Evolutionary conservation across 2,797 vertebrate species (phyloP).

Genomic region (Hemitrygon akajei): DNA sequence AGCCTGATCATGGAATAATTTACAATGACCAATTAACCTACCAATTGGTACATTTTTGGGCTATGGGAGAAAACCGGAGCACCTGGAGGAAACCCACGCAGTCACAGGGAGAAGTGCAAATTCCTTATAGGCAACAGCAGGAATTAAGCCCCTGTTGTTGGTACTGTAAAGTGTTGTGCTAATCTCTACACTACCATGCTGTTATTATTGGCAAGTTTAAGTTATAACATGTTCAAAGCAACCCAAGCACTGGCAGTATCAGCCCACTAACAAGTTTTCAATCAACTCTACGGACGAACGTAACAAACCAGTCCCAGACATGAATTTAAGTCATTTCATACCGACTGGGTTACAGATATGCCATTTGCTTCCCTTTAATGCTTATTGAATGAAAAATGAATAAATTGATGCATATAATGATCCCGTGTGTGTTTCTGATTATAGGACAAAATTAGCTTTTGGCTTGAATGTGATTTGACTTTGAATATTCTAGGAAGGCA

Average conservation of each 20-base stretch:
- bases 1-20: too few relatives aligned
- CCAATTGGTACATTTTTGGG: too few relatives aligned
- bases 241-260: not conserved
- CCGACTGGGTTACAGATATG: not conserved
- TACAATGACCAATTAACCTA: too few relatives aligned
- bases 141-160: too few relatives aligned
- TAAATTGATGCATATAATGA: not conserved
- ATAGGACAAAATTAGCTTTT: not conserved
- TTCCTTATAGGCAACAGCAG: too few relatives aligned
- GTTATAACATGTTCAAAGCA: not conserved
- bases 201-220: too few relatives aligned
- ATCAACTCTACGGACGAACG: not conserved
- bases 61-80: too few relatives aligned
- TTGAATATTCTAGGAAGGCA: not conserved
- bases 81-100: too few relatives aligned
- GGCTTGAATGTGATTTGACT: not conserved
- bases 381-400: constrained; percentile 1
- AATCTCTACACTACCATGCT: too few relatives aligned
- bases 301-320: not conserved
- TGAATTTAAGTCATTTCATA: not conserved
- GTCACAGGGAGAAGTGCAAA: too few relatives aligned
- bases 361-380: constrained; percentile 7
- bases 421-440: not conserved
- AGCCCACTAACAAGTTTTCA: not conserved
- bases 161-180: too few relatives aligned